These are phyloP conservation scores for Morpho helenor DNA, from an alignment of 2,888 invertebrate genomes.

Conservation along the genomic window DNA sequence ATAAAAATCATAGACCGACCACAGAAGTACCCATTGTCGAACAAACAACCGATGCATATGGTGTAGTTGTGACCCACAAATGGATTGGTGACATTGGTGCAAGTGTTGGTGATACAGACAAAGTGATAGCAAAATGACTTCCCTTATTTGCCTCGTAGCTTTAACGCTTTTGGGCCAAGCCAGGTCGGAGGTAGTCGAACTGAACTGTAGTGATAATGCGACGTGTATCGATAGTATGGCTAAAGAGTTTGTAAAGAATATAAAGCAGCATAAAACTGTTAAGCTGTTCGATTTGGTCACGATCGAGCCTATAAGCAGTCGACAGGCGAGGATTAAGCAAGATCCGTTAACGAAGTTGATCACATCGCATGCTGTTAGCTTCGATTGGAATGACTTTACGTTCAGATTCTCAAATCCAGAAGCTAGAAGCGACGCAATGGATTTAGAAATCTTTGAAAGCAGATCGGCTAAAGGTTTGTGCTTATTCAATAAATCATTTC, in stretches of 20 bases:
- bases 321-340: constrained; percentile 57
- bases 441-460: constrained; percentile 67
- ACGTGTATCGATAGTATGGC: constrained; percentile 78
- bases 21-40: constrained; percentile 64
- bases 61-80: constrained; percentile 68
- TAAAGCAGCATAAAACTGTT: constrained; percentile 73
- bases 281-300: constrained; percentile 75
- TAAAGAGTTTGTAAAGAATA: constrained; percentile 68
- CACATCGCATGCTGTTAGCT: constrained; percentile 72
- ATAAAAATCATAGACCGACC: constrained; percentile 71
- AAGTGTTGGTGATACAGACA: constrained; percentile 40
- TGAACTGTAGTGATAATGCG: constrained; percentile 80
- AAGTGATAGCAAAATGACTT: constrained; percentile 55
- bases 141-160: constrained; percentile 54
- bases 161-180: constrained; percentile 53
- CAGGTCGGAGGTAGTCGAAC: constrained; percentile 50
- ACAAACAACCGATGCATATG: constrained; percentile 64
- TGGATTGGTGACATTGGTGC: constrained; percentile 65
- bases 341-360: constrained; percentile 63
- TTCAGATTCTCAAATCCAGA: constrained; percentile 71
- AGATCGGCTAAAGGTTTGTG: constrained; percentile 66
- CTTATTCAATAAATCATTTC: neutral
- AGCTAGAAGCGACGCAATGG: constrained; percentile 65
- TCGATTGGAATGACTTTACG: constrained; percentile 76
- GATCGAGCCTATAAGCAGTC: constrained; percentile 69